Base-by-base conservation (phyloP, 1,140 invertebrate genomes). In the Papilio glaucus region DNA sequence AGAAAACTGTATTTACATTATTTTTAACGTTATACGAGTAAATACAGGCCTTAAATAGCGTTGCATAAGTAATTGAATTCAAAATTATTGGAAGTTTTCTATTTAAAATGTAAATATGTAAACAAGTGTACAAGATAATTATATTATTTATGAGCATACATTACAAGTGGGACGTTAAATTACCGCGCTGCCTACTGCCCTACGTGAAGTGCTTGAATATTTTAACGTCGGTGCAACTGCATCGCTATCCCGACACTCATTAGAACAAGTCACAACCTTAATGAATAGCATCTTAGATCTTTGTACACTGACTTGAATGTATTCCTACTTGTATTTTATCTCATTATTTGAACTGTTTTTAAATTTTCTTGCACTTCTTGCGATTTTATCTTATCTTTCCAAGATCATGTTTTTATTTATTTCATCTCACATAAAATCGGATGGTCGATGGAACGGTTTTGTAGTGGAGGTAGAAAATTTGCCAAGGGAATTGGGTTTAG, bases 101-200 rank as follows among this genome's bases (percentile, higher is more conserved):
- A 57, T 24, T 57, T 13, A 4, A 57, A 24, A 18, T 62, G 13
- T 15, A 37, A 65, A 24, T 7, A 65, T 57, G 49, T 60, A 60
- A 60, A 29, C 57, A 26, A 60, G 18, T 13, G 1, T 39, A 38
- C 42, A 69, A 37, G 67, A 38, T 69, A 69, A 53, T 69, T 69
- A 33, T 42, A 33, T 29, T 53, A 69, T 69, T 49, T 69, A 69
- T 13, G 42, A 49, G 0, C 24, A 0, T 49, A 38, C 42, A 69
- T 69, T 69, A 69, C 41, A 69, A 15, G 67, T 53, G n/a, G 42
- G 65, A 68, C 41, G 26, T 41, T 68, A 33, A 49, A 69, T 53
- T 69, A 69, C 24, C 0, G 26, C 24, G 45, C 41, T 49, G 24
- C 24, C 42, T 45, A 18, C 37, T 15, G 21, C 39, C 21, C 13